Percentiles rank a stretch among this genome's conserved stretches.
These are phyloP conservation scores for Philhelius pedissequus DNA, from an alignment of 2,888 invertebrate genomes.

Conservation along the genomic window DNA sequence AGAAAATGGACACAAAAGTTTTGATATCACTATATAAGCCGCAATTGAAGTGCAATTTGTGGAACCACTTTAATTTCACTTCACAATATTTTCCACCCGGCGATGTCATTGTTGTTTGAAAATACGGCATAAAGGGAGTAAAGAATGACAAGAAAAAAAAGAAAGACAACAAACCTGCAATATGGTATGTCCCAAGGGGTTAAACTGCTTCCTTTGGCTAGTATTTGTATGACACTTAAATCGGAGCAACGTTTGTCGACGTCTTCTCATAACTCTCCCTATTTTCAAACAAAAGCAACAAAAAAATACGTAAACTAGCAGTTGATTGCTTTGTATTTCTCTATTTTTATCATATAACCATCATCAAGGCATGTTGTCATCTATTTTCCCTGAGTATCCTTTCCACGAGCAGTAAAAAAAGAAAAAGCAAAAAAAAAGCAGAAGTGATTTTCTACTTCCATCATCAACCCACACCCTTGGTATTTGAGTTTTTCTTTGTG, in stretches of 20 bases:
- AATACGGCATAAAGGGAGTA: neutral
- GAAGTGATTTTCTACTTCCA: neutral
- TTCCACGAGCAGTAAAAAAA: neutral
- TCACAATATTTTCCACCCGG: neutral
- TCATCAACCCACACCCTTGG: neutral
- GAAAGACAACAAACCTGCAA: neutral
- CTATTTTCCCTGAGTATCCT: conserved; percentile 1
- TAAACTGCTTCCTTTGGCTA: neutral
- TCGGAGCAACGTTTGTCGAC: neutral
- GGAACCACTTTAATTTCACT: neutral
- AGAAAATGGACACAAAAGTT: neutral
- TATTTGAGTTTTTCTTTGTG: neutral
- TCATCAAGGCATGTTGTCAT: conserved; percentile 14
- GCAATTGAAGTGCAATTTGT: conserved; percentile 5
- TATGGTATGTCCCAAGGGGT: neutral
- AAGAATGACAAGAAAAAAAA: neutral
- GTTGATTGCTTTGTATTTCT: neutral
- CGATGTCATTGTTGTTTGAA: neutral
- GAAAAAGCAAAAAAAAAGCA: neutral
- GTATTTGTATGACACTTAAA: conserved; percentile 1
- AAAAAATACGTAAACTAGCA: neutral
- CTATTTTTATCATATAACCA: conserved; percentile 1
- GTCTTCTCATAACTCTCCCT: neutral
- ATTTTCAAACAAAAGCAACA: neutral
- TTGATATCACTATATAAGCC: neutral